Evolutionary conservation across 2,797 vertebrate species (phyloP), one percentile per base, ranked within the genome.

Genomic region (Cuniculus paca): DNA sequence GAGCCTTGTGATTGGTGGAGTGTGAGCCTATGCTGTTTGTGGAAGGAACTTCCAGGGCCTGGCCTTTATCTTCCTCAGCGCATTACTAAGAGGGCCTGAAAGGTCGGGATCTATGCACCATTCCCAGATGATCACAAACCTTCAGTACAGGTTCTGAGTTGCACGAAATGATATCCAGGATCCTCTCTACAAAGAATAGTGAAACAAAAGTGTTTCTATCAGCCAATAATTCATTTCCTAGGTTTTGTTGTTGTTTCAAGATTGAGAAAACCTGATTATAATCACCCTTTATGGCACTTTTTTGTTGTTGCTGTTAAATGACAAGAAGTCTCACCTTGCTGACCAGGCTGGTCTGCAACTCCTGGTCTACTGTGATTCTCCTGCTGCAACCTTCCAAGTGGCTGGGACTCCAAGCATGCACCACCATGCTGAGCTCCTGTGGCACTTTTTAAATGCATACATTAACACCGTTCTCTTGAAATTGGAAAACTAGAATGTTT

Each of bases 41-140:
- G 2, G 12, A 2, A 17, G 10, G 52, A 19, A 26, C 54, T 65
- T 56, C 74, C 26, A 31, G 16, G 77, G 28, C 74, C 95, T 85
- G 88, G 77, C 72, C 45, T 83, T 82, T 34, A 42, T 78, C 93
- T 95, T 86, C 85, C 82, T 77, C 83, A 78, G 52, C 63, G 63
- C 60, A 17, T 88, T 16, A 91, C 61, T 79, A 79, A 68, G 56
- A 58, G 58, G 9, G 16, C n/a, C 22, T 92, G 39, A 52, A 90
- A 87, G 63, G 42, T 58, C 61, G 36, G 28, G 2, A 22, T n/a
- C 54, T 28, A 39, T 39, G 10, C 5, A 10, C 28, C 68, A 10
- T 31, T 79, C 81, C 39, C 89, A 26, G 16, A 1, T 68, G 68
- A 81, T 90, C 50, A 48, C 85, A 81, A 45, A 0, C 80, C 78